Percentiles rank a stretch among this genome's conserved stretches.
phyloP scores from a whole-genome alignment of 2,113 vertebrate genomes.

The Etheostoma cragini region DNA sequence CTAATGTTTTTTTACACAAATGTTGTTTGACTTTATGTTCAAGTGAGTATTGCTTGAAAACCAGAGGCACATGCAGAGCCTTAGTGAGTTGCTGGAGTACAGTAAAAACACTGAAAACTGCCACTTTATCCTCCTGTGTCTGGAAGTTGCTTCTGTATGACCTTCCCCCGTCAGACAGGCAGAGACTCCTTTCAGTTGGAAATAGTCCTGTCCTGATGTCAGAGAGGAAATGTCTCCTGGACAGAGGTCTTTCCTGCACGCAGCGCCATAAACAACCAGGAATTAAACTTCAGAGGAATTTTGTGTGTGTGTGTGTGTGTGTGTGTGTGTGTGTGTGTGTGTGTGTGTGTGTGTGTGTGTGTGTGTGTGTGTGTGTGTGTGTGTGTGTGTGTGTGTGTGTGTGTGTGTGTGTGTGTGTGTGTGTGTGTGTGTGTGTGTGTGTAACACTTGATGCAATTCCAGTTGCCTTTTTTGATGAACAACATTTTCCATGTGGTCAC shows the following conservation, averaged over 20 bases:
- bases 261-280: conserved; percentile 50
- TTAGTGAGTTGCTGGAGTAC: background rate
- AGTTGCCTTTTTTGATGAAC: conserved; percentile 54
- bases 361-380: background rate
- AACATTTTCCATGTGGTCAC: conserved; percentile 67
- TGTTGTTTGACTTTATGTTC: background rate
- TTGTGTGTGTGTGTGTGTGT: conserved; percentile 67
- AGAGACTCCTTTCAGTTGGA: conserved; percentile 65
- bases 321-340: conserved; percentile 38
- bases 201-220: conserved; percentile 75
- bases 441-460: conserved; percentile 61
- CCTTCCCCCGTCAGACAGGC: conserved; percentile 30
- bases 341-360: background rate
- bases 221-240: conserved; percentile 81
- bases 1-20: background rate
- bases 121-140: conserved; percentile 1
- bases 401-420: too few relatives aligned
- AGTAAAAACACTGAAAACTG: background rate
- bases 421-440: too few relatives aligned
- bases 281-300: conserved; percentile 70
- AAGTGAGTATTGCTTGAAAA: background rate
- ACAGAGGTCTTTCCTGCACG: conserved; percentile 74
- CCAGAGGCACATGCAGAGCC: background rate
- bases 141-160: conserved; percentile 2
- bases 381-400: too few relatives aligned